phyloP scores from a whole-genome alignment of 1,140 invertebrate genomes.

The Eubasilissa regina region DNA sequence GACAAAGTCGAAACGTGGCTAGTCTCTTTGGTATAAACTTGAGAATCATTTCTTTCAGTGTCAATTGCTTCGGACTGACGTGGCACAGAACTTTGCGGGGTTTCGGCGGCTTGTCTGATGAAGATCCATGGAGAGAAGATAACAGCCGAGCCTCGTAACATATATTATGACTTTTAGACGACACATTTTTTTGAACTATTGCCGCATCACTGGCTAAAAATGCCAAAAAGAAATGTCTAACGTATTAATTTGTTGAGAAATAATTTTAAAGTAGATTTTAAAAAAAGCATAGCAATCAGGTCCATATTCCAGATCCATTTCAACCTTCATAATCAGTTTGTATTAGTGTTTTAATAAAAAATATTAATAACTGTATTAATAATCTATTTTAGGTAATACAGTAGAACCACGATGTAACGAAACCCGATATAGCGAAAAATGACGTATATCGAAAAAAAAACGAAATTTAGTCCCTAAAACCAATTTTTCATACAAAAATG shows the following conservation, averaged over 20 bases:
- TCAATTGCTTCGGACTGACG: constrained; percentile 84
- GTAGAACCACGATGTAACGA: too few species aligned
- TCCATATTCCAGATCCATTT: too few species aligned
- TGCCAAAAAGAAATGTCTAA: constrained; percentile 5
- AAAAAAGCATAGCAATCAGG: too few species aligned
- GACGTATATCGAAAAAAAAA: too few species aligned
- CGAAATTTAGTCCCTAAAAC: too few species aligned
- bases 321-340: too few species aligned
- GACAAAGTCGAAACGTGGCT: constrained; percentile 93
- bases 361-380: too few species aligned
- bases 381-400: too few species aligned
- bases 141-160: constrained; percentile 90
- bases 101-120: constrained; percentile 73
- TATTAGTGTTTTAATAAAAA: too few species aligned
- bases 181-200: constrained; percentile 90
- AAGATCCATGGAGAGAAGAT: constrained; percentile 64
- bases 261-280: too few species aligned
- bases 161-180: constrained; percentile 86
- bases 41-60: constrained; percentile 92
- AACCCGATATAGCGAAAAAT: too few species aligned
- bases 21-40: constrained; percentile 94
- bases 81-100: constrained; percentile 91
- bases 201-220: constrained; percentile 83
- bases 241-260: constrained; percentile 7
- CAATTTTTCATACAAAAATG: too few species aligned